phyloP scores from a whole-genome alignment of 2,797 vertebrate species.

The Hapalemur alaotrensis region DNA sequence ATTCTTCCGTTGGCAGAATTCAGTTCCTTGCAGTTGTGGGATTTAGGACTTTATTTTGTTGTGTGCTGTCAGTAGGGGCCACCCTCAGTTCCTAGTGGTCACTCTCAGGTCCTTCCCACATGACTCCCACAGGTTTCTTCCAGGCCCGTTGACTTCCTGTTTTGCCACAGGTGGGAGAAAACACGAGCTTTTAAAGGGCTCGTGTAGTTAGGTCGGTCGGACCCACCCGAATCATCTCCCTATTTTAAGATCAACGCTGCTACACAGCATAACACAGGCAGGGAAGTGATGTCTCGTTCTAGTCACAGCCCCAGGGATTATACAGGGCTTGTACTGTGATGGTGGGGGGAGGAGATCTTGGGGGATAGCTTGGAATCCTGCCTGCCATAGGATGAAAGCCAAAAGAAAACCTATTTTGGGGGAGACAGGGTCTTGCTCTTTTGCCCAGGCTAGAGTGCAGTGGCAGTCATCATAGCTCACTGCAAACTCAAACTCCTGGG shows the following conservation, averaged over 20 bases:
- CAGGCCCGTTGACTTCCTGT: not conserved
- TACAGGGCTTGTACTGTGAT: not conserved
- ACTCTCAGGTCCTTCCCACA: not conserved
- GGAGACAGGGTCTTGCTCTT: no score
- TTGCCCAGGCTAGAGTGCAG: not conserved
- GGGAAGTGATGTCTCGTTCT: not conserved
- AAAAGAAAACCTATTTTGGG: not conserved
- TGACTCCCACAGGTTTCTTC: not conserved
- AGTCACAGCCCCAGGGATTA: not conserved
- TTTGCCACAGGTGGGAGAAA: not conserved
- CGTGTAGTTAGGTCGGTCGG: not conserved
- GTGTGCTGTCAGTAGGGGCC: not conserved
- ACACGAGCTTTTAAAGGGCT: not conserved
- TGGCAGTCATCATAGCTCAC: not conserved
- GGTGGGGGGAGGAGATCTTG: not conserved
- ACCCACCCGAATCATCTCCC: not conserved
- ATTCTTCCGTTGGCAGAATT: not conserved
- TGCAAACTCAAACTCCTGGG: not conserved
- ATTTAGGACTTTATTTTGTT: not conserved
- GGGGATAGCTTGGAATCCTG: not conserved
- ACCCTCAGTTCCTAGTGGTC: not conserved
- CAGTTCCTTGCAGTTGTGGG: not conserved
- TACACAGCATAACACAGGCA: not conserved
- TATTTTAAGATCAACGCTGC: not conserved
- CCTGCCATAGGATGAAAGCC: not conserved